A percentile compares a stretch with the other conserved stretches of the same genome.
Conservation (phyloP, 2,113 vertebrate genomes). For the Nycticryphes semicollaris region DNA sequence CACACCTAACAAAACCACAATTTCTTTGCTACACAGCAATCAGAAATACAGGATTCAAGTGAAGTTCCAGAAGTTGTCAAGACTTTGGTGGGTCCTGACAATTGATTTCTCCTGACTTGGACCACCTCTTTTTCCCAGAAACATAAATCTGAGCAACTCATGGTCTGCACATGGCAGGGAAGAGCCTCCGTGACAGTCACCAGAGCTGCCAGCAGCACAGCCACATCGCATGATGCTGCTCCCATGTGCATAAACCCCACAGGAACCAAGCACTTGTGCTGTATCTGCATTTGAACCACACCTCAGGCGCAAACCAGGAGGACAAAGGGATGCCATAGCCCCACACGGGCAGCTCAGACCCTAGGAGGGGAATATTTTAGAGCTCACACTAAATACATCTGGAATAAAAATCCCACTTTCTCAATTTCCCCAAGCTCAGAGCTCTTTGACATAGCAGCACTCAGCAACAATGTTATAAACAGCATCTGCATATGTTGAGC, state of each 20-base stretch:
- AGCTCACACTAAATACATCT: background rate
- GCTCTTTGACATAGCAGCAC: background rate
- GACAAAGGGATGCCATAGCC: background rate
- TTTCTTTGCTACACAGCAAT: background rate
- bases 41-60: background rate
- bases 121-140: background rate
- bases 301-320: accelerated
- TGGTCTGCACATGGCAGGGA: background rate
- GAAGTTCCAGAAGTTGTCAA: background rate
- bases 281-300: accelerated
- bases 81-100: accelerated
- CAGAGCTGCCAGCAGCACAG: background rate
- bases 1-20: background rate
- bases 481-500: background rate
- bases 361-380: background rate
- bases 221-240: accelerated
- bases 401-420: background rate
- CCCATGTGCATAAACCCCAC: accelerated
- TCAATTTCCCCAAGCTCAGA: accelerated
- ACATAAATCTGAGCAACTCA: background rate
- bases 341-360: too few relatives aligned
- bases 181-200: background rate
- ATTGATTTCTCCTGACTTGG: accelerated
- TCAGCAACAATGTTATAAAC: background rate
- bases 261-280: accelerated